Evolutionary conservation across 2,888 invertebrate genomes (phyloP).

Genomic region (Hirtodrosophila alboralis): DNA sequence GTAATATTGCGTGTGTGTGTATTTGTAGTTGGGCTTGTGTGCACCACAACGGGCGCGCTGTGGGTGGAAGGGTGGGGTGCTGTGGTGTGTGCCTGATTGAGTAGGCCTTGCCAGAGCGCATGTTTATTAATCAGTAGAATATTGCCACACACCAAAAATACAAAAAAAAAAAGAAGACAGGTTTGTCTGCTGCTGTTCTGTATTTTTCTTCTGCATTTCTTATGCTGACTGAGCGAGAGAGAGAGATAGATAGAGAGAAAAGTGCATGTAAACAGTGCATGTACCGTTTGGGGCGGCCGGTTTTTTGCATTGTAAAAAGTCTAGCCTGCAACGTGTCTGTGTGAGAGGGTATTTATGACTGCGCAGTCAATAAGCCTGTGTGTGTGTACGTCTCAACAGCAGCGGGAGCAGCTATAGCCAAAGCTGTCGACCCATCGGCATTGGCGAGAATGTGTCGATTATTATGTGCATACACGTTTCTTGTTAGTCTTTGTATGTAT

Average conservation of each 20-base stretch:
- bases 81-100: conserved; percentile 60
- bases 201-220: conserved; percentile 55
- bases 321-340: conserved; percentile 40
- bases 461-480: conserved; percentile 71
- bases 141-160: conserved; percentile 54
- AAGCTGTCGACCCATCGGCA: conserved; percentile 56
- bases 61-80: conserved; percentile 26
- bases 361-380: conserved; percentile 65
- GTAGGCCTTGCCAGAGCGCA: conserved; percentile 74
- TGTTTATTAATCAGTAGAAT: conserved; percentile 72
- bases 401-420: conserved; percentile 42
- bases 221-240: conserved; percentile 26
- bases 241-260: conserved; percentile 18
- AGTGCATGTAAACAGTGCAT: conserved; percentile 58
- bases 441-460: conserved; percentile 73
- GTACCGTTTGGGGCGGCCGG: conserved; percentile 65
- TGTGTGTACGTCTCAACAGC: conserved; percentile 41
- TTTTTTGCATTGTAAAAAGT: conserved; percentile 58
- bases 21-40: conserved; percentile 32
- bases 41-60: conserved; percentile 19
- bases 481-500: conserved; percentile 39
- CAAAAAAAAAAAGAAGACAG: conserved; percentile 33
- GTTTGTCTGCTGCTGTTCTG: conserved; percentile 41
- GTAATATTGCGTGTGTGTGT: conserved; percentile 7
- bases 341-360: conserved; percentile 61